Percentiles rank a stretch among this genome's conserved stretches.
Conservation (phyloP, 2,797 vertebrate genomes). For the Helarctos malayanus region DNA sequence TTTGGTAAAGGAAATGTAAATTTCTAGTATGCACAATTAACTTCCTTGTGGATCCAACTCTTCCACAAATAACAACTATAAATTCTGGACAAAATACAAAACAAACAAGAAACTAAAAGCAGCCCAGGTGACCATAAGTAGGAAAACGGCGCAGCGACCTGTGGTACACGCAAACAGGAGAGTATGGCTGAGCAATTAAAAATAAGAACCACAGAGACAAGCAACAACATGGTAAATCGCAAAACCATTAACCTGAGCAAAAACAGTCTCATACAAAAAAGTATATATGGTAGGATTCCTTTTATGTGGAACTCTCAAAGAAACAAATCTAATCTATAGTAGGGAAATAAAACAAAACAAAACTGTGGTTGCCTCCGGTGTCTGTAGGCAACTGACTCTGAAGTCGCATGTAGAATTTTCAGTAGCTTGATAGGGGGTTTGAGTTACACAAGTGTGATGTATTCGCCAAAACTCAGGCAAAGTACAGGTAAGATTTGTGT, state of each 20-base stretch:
- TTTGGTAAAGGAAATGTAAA: constrained; percentile 29
- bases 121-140: not conserved
- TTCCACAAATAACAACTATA: constrained; percentile 3
- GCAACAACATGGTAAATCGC: not conserved
- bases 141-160: constrained; percentile 10
- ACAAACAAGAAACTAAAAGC: not conserved
- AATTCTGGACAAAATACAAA: constrained; percentile 8
- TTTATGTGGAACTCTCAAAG: constrained; percentile 7
- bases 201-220: not conserved
- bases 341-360: not conserved
- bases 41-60: not conserved
- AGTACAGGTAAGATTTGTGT: not conserved
- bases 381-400: not conserved
- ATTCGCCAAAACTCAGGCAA: constrained; percentile 7
- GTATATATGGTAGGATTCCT: not conserved
- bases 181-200: not conserved
- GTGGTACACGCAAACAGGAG: not conserved
- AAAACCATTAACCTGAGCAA: not conserved
- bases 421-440: not conserved
- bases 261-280: not conserved
- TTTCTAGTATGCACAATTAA: not conserved
- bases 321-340: not conserved
- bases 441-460: not conserved
- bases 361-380: not conserved
- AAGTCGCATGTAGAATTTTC: not conserved